These are phyloP conservation scores for Poeciliopsis paucimaculata DNA, from an alignment of 2,797 vertebrate species.

Conservation along the genomic window DNA sequence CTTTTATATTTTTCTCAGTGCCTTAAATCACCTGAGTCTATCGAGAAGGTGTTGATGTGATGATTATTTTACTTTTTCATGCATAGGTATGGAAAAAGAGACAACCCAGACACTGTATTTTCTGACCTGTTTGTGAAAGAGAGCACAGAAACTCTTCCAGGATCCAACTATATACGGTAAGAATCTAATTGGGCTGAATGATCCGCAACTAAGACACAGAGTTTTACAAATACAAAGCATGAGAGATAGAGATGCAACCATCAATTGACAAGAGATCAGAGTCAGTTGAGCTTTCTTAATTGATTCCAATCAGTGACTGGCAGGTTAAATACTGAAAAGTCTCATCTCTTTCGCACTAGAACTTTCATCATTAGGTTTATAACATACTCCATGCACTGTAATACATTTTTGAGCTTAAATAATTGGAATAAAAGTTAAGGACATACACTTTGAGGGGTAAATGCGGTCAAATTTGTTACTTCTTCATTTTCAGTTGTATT, in stretches of 20 bases:
- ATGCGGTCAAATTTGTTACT: too few species aligned
- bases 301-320: not conserved
- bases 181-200: not conserved
- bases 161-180: slow-evolving; percentile 82
- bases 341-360: not conserved
- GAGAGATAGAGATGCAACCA: not conserved
- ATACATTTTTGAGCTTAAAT: not conserved
- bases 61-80: slow-evolving; percentile 22
- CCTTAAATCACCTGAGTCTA: not conserved
- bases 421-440: too few species aligned
- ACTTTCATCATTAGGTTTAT: not conserved
- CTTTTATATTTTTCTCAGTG: not conserved
- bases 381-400: not conserved
- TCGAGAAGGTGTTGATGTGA: not conserved
- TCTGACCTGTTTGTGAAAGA: slow-evolving; percentile 88
- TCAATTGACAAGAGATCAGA: not conserved
- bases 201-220: not conserved
- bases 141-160: slow-evolving; percentile 87
- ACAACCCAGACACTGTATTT: slow-evolving; percentile 86
- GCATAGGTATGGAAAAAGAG: slow-evolving; percentile 92
- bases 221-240: not conserved
- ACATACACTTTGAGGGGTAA: not conserved
- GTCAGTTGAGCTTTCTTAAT: not conserved
- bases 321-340: not conserved
- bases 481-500: not conserved